These are phyloP conservation scores for Microctonus hyperodae DNA, from an alignment of 2,888 invertebrate genomes.

Conservation along the genomic window DNA sequence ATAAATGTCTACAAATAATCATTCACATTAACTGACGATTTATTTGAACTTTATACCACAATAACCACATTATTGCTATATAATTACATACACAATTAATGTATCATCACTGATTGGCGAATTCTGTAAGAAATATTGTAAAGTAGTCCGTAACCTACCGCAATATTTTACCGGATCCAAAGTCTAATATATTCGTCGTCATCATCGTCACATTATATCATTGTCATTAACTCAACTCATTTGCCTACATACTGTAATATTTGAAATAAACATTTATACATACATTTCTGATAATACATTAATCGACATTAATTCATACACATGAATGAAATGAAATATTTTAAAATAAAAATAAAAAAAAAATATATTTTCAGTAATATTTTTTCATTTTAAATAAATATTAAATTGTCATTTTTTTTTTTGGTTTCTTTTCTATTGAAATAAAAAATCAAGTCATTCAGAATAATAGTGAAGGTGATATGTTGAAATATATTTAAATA, in stretches of 20 bases:
- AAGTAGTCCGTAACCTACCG: constrained; percentile 38
- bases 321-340: no score
- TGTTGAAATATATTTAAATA: no score
- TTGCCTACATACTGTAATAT: not conserved
- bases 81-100: constrained; percentile 29
- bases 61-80: constrained; percentile 11
- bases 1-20: not conserved
- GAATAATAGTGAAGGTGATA: no score
- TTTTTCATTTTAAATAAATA: no score
- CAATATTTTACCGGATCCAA: constrained; percentile 32
- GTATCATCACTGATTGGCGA: constrained; percentile 31
- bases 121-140: constrained; percentile 25
- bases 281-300: not conserved
- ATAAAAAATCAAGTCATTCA: no score
- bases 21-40: not conserved
- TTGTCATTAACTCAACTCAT: not conserved
- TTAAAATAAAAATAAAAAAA: no score
- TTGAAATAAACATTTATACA: not conserved
- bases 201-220: constrained; percentile 10
- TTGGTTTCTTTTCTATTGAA: no score
- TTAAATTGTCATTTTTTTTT: no score
- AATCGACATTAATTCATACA: no score
- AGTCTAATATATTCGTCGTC: constrained; percentile 13
- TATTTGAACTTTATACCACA: constrained; percentile 39
- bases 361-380: no score